phyloP scores from a whole-genome alignment of 2,113 vertebrate species.

The Parus major region DNA sequence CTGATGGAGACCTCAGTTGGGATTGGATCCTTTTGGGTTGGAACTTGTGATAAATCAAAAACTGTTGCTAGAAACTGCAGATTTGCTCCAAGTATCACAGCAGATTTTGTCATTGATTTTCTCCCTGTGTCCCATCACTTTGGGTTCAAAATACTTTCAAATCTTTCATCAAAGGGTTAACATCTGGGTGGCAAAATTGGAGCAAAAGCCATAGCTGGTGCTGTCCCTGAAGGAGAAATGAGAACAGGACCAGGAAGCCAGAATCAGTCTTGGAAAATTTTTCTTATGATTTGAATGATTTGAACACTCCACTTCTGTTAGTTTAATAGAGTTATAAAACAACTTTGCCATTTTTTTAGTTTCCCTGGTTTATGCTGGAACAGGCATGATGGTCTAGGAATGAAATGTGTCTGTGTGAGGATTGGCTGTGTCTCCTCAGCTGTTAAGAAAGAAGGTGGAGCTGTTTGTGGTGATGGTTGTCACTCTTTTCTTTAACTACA shows the following conservation, averaged over 20 bases:
- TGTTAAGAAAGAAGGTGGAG: neutral
- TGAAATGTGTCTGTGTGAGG: fast-evolving
- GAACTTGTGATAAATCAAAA: neutral
- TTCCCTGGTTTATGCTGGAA: neutral
- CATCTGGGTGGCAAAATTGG: neutral
- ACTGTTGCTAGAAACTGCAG: neutral
- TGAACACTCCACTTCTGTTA: neutral
- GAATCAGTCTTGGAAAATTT: neutral
- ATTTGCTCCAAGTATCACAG: neutral
- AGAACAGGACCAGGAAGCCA: neutral
- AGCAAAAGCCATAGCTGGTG: neutral
- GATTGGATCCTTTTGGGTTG: neutral
- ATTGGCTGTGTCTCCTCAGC: neutral
- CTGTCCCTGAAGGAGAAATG: neutral
- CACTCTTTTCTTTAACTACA: neutral
- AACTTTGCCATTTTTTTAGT: neutral
- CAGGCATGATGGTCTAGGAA: neutral
- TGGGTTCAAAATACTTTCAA: neutral
- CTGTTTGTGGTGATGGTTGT: neutral
- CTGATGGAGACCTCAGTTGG: neutral
- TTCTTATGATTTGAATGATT: neutral
- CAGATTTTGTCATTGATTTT: neutral
- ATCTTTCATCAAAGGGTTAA: neutral
- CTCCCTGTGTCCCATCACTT: neutral
- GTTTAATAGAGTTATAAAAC: neutral